Evolutionary conservation across 2,888 invertebrate genomes (phyloP).

Genomic region (Netelia fuscicornis): DNA sequence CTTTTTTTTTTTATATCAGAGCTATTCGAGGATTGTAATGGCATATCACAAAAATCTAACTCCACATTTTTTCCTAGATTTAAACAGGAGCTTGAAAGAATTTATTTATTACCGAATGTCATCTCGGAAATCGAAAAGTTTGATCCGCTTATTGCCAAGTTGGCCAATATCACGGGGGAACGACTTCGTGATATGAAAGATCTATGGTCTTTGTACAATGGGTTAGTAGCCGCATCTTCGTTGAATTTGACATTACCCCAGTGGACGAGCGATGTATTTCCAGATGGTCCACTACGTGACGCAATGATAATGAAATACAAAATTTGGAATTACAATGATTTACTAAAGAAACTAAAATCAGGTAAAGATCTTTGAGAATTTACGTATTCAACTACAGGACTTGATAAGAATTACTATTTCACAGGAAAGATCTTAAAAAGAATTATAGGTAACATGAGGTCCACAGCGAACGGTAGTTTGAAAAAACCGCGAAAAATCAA

Average conservation of each 20-base stretch:
- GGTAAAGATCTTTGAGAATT: conserved; percentile 79
- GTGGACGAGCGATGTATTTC: conserved; percentile 85
- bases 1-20: neutral
- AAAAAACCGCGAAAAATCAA: conserved; percentile 84
- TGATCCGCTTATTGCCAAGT: conserved; percentile 34
- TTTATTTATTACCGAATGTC: conserved; percentile 45
- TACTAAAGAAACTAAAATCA: conserved; percentile 85
- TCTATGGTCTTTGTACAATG: conserved; percentile 73
- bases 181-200: conserved; percentile 64
- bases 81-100: conserved; percentile 46
- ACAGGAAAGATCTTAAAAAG: conserved; percentile 86
- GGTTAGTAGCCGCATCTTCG: conserved; percentile 84
- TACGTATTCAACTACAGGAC: neutral
- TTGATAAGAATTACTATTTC: conserved; percentile 51
- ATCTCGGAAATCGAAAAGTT: conserved; percentile 23
- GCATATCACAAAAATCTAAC: neutral
- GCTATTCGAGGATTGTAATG: neutral
- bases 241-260: conserved; percentile 86
- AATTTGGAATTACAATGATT: conserved; percentile 86
- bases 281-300: conserved; percentile 85
- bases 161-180: conserved; percentile 64
- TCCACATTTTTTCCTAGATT: conserved; percentile 49
- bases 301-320: conserved; percentile 85
- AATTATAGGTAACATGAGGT: conserved; percentile 85
- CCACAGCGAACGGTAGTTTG: conserved; percentile 75